Evolutionary conservation across 2,888 invertebrate species (phyloP).

Genomic region (Lithophane semibrunnea): DNA sequence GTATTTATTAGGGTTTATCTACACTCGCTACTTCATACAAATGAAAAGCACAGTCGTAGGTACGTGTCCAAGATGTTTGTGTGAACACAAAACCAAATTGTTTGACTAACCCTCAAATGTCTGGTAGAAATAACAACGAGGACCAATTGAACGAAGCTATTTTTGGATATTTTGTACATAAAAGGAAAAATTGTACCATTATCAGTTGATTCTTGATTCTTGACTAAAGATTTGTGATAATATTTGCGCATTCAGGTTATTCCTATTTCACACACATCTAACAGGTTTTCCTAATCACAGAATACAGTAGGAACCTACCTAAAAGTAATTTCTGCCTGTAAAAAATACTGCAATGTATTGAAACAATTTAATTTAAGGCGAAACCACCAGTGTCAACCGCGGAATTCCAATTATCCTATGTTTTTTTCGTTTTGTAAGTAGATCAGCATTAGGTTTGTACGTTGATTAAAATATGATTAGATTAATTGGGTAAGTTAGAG

Average conservation of each 20-base stretch:
- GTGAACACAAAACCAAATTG: constrained; percentile 31
- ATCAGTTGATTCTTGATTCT: constrained; percentile 7
- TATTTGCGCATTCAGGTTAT: not conserved
- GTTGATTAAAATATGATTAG: too few relatives aligned
- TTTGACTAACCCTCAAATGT: constrained; percentile 56
- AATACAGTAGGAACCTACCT: too few relatives aligned
- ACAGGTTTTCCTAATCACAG: too few relatives aligned
- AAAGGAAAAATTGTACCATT: not conserved
- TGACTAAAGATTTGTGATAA: constrained; percentile 9
- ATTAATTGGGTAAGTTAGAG: too few relatives aligned
- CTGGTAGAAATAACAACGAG: constrained; percentile 51
- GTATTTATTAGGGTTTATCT: not conserved
- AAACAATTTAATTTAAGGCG: too few relatives aligned
- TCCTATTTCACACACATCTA: too few relatives aligned
- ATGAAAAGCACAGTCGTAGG: constrained; percentile 16
- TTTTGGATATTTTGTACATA: constrained; percentile 29
- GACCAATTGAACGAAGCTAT: constrained; percentile 35
- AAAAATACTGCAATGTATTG: too few relatives aligned
- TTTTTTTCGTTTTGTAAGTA: too few relatives aligned
- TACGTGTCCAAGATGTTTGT: constrained; percentile 41
- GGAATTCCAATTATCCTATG: too few relatives aligned
- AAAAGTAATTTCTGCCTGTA: too few relatives aligned
- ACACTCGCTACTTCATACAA: constrained; percentile 8
- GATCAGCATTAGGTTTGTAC: too few relatives aligned
- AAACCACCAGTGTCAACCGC: too few relatives aligned